phyloP scores from a whole-genome alignment of 2,113 vertebrate genomes.

The Tragelaphus strepsiceros region DNA sequence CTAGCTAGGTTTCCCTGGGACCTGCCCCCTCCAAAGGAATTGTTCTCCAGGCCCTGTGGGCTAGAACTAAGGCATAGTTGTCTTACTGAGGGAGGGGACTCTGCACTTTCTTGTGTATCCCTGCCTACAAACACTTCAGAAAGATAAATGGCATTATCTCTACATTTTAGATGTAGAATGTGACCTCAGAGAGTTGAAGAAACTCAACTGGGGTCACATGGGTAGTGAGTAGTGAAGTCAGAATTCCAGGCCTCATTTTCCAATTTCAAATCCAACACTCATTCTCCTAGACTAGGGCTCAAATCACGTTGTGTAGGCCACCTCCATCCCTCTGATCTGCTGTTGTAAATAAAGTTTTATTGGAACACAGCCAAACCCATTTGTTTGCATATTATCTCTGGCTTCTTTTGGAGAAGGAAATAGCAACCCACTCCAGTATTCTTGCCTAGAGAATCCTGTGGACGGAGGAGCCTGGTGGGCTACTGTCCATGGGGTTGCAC shows the following conservation, averaged over 20 bases:
- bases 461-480: background rate
- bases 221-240: background rate
- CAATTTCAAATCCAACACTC: background rate
- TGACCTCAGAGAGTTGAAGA: background rate
- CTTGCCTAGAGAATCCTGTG: background rate
- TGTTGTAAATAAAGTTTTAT: slow-evolving; percentile 2
- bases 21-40: fast-evolving
- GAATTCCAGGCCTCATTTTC: background rate
- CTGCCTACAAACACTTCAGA: background rate
- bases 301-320: background rate
- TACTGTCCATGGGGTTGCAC: background rate
- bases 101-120: background rate
- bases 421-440: background rate
- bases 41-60: background rate
- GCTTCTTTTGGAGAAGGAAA: background rate
- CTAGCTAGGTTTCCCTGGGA: background rate
- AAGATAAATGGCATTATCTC: background rate
- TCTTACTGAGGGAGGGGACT: background rate
- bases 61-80: background rate
- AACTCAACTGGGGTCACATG: background rate
- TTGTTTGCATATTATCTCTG: background rate
- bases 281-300: background rate
- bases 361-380: background rate
- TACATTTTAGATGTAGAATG: background rate
- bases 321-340: background rate